A percentile compares a stretch with the other conserved stretches of the same genome.
Conservation (phyloP, 35 echinoderm and acorn worm genomes). For the Antedon bifida region DNA sequence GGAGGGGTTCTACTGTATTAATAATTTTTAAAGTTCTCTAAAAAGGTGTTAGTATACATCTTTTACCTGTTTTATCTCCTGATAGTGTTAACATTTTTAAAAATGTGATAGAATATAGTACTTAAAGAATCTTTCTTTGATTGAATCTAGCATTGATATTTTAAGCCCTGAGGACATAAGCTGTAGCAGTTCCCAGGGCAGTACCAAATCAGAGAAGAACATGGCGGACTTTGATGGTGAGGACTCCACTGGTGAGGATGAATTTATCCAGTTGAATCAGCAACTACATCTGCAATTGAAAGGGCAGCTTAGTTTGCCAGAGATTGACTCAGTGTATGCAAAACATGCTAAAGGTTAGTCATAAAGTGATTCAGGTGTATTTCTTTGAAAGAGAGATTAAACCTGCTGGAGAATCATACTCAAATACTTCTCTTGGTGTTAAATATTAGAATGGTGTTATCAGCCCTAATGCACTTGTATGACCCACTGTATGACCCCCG, state of each 20-base stretch:
- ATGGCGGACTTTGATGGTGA: constrained; percentile 84
- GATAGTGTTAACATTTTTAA: too few species aligned
- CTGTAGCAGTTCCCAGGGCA: constrained; percentile 75
- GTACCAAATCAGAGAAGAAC: constrained; percentile 78
- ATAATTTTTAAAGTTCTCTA: too few species aligned
- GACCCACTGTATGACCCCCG: too few species aligned
- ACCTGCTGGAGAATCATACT: too few species aligned
- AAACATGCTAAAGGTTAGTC: neutral
- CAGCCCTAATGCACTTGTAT: too few species aligned
- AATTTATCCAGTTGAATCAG: constrained; percentile 31
- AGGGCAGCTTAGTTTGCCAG: neutral
- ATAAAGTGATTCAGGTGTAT: neutral
- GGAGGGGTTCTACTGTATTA: too few species aligned
- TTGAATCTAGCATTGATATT: neutral
- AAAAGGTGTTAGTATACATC: too few species aligned
- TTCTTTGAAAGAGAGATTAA: neutral
- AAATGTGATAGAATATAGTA: too few species aligned
- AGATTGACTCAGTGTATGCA: neutral
- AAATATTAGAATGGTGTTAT: too few species aligned
- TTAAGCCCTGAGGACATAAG: constrained; percentile 5
- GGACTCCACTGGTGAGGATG: constrained; percentile 46
- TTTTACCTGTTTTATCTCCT: too few species aligned
- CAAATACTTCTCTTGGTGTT: too few species aligned
- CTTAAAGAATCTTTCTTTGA: neutral
- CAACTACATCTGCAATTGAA: constrained; percentile 25